Evolutionary conservation across 2,888 invertebrate species (phyloP).

Genomic region (Trichopoda pennipes): DNA sequence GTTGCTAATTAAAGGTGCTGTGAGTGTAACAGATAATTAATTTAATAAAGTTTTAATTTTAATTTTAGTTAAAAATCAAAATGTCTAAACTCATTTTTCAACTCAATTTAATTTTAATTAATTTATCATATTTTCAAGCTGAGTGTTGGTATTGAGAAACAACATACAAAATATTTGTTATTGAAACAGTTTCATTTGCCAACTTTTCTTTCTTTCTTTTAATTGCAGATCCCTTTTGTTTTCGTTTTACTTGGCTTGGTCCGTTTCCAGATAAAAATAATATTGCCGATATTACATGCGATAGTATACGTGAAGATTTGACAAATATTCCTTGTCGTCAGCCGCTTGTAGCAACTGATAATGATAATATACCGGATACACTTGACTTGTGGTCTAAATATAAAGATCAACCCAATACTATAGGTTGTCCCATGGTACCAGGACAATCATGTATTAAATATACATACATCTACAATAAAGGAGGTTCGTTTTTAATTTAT

Average conservation of each 20-base stretch:
- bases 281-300: conserved; percentile 83
- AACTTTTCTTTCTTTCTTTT: not conserved
- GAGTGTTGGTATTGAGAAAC: conserved; percentile 45
- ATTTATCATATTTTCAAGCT: conserved; percentile 12
- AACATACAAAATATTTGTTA: not conserved
- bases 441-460: conserved; percentile 86
- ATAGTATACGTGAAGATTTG: conserved; percentile 82
- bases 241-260: conserved; percentile 87
- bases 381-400: conserved; percentile 84
- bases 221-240: conserved; percentile 82
- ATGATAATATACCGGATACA: conserved; percentile 85
- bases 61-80: no score
- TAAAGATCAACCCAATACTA: conserved; percentile 77
- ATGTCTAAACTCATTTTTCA: conserved; percentile 4
- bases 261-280: conserved; percentile 84
- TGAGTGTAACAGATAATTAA: not conserved
- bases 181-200: not conserved
- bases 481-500: conserved; percentile 81
- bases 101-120: conserved; percentile 5
- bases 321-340: conserved; percentile 84
- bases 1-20: conserved; percentile 15
- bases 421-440: conserved; percentile 83
- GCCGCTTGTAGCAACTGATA: conserved; percentile 85
- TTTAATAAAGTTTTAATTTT: not conserved
- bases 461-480: conserved; percentile 84